These are phyloP conservation scores for Tapirus terrestris DNA, from an alignment of 2,113 vertebrate species.

Conservation along the genomic window DNA sequence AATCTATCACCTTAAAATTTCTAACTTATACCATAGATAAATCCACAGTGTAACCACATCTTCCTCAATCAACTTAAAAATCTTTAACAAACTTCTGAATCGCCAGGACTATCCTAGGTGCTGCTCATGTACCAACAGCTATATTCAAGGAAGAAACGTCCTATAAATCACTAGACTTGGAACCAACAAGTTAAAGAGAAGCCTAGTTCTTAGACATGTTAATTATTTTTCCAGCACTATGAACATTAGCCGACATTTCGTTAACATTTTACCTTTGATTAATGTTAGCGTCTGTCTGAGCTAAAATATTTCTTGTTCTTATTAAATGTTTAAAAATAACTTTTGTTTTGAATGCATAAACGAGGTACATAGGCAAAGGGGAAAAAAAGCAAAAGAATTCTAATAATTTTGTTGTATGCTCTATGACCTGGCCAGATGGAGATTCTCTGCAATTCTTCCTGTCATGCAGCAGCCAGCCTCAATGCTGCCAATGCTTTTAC, in stretches of 20 bases:
- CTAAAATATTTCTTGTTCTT: background rate
- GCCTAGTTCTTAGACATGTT: background rate
- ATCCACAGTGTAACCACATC: background rate
- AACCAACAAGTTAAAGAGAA: background rate
- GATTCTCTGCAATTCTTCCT: background rate
- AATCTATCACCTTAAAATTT: background rate
- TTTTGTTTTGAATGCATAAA: background rate
- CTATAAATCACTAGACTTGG: background rate
- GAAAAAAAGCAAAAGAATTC: background rate
- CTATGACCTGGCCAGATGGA: background rate
- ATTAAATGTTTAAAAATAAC: constrained; percentile 40
- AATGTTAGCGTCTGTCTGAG: background rate
- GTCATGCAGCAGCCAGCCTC: background rate
- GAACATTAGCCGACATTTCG: background rate
- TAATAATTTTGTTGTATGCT: background rate
- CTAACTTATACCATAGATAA: background rate
- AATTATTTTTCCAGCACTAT: background rate
- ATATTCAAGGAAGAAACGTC: background rate
- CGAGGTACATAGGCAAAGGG: background rate
- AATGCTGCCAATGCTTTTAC: background rate
- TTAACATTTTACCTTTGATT: background rate
- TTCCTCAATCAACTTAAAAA: background rate
- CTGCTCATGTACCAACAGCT: background rate
- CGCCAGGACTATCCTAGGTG: background rate
- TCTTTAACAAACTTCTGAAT: background rate